Conservation (phyloP, 2,113 vertebrate genomes). For the Bubo scandiacus region DNA sequence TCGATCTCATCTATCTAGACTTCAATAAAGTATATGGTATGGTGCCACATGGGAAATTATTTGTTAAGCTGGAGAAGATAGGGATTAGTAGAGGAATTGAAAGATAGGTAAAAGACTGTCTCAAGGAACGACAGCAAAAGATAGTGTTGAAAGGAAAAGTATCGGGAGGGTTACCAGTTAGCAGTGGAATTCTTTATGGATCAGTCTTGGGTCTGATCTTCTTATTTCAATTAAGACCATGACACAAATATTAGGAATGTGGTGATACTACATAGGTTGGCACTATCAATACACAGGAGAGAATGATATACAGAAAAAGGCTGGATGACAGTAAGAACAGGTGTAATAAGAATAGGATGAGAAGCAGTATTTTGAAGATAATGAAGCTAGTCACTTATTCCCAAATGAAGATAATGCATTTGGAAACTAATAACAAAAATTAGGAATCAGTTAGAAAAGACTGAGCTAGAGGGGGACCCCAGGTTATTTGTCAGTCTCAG, state of each 20-base stretch:
- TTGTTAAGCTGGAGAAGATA: conserved; percentile 56
- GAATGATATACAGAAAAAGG: conserved; percentile 22
- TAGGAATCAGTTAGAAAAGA: conserved; percentile 2
- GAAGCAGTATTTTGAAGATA: conserved; percentile 37
- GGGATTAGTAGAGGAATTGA: conserved; percentile 58
- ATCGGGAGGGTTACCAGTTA: background rate
- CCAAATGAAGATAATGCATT: conserved; percentile 29
- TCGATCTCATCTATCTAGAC: conserved; percentile 26
- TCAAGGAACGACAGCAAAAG: conserved; percentile 28
- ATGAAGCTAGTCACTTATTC: conserved; percentile 7
- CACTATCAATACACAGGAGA: background rate
- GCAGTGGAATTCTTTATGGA: conserved; percentile 35
- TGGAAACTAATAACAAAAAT: conserved; percentile 51
- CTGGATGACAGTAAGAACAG: background rate
- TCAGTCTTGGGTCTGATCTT: conserved; percentile 2
- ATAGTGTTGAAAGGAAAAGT: conserved; percentile 41
- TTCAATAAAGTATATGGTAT: background rate
- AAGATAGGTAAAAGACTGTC: conserved; percentile 44
- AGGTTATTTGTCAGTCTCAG: background rate
- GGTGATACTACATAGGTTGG: background rate
- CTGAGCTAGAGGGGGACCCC: background rate
- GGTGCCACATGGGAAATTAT: conserved; percentile 55
- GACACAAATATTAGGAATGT: conserved; percentile 17
- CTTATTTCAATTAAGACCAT: conserved; percentile 25
- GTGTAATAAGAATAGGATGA: background rate